A percentile compares a stretch with the other conserved stretches of the same genome.
Conservation (phyloP, 2,113 vertebrate species). For the Tauraco erythrolophus region DNA sequence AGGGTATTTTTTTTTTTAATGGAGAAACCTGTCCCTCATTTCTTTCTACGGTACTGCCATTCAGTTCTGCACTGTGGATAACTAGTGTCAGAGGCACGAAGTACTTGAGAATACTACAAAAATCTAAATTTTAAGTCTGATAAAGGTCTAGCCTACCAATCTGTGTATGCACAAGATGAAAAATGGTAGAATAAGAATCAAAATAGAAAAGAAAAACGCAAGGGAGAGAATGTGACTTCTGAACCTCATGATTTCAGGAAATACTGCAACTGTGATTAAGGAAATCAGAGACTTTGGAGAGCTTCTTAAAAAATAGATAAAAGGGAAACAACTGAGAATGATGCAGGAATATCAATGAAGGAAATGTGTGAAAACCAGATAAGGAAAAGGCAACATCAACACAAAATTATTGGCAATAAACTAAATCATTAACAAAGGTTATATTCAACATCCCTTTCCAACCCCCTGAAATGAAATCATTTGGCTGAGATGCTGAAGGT, state of each 20-base stretch:
- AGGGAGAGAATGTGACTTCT: neutral
- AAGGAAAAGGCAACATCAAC: constrained; percentile 22
- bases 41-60: neutral
- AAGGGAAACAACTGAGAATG: neutral
- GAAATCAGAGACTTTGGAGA: neutral
- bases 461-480: neutral
- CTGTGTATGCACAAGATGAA: neutral
- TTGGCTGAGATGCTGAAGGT: neutral
- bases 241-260: neutral
- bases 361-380: constrained; percentile 51
- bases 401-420: constrained; percentile 28
- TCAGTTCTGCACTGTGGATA: neutral
- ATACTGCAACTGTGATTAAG: neutral
- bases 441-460: neutral
- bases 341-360: constrained; percentile 27
- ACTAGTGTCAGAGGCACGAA: neutral
- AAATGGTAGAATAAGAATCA: neutral
- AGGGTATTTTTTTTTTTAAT: neutral
- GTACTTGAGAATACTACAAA: neutral
- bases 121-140: neutral
- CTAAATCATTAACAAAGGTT: constrained; percentile 1
- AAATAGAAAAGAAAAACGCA: neutral
- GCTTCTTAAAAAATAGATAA: neutral
- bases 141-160: neutral
- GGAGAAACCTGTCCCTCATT: neutral